Percentiles rank a stretch among this genome's conserved stretches.
Conservation (phyloP, 2,888 invertebrate species). For the Tinea semifulvella region DNA sequence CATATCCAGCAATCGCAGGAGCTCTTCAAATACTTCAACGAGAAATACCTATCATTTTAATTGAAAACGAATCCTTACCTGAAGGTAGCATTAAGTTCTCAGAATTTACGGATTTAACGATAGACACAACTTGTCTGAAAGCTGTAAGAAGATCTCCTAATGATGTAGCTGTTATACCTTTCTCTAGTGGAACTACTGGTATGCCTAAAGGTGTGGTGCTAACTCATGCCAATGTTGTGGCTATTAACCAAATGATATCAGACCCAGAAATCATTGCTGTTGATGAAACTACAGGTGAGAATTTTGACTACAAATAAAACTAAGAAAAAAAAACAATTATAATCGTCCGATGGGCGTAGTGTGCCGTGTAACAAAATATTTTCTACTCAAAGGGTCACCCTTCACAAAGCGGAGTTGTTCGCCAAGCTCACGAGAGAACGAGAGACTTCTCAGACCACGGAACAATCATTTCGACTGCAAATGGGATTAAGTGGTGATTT, state of each 20-base stretch:
- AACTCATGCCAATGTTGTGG: conserved; percentile 66
- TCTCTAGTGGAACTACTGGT: conserved; percentile 90
- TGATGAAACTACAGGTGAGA: conserved; percentile 45
- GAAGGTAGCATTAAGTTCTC: conserved; percentile 70
- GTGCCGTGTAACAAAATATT: too few relatives aligned
- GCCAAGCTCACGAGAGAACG: too few relatives aligned
- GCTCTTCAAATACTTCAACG: conserved; percentile 52
- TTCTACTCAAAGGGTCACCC: too few relatives aligned
- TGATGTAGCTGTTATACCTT: conserved; percentile 77
- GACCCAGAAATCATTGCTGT: conserved; percentile 37
- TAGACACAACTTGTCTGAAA: conserved; percentile 60
- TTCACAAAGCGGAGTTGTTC: too few relatives aligned
- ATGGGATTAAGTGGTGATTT: too few relatives aligned
- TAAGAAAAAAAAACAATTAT: too few relatives aligned
- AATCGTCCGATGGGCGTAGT: too few relatives aligned
- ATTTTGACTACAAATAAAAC: too few relatives aligned
- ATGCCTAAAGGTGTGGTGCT: conserved; percentile 78
- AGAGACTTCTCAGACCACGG: too few relatives aligned
- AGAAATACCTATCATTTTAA: conserved; percentile 61
- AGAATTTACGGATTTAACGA: conserved; percentile 63
- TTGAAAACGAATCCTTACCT: conserved; percentile 52
- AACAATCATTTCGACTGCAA: too few relatives aligned
- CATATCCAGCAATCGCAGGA: conserved; percentile 52
- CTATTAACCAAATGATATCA: conserved; percentile 50
- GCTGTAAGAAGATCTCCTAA: conserved; percentile 48